phyloP scores from a whole-genome alignment of 2,888 invertebrate species.

The Tribolium freemani region DNA sequence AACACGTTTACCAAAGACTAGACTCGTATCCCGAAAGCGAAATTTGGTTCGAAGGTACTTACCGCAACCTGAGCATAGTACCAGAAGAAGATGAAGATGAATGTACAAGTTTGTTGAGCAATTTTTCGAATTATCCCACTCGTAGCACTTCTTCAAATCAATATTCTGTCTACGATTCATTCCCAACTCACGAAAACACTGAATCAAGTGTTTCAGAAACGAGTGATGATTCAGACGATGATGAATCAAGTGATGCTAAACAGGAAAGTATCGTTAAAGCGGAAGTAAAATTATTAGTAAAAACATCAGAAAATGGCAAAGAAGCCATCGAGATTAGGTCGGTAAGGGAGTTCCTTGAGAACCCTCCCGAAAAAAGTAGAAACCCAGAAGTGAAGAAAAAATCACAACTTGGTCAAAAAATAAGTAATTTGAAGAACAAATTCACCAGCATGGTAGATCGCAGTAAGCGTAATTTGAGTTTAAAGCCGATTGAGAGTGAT shows the following conservation, averaged over 20 bases:
- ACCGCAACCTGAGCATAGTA: constrained; percentile 66
- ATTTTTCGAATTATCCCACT: constrained; percentile 50
- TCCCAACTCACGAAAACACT: neutral
- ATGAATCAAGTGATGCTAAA: constrained; percentile 55
- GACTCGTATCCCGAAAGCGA: constrained; percentile 54
- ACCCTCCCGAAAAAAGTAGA: constrained; percentile 31
- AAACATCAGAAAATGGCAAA: constrained; percentile 68
- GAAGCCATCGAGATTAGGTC: constrained; percentile 70
- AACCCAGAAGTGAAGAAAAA: constrained; percentile 15
- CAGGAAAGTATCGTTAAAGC: constrained; percentile 65
- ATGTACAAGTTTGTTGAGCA: constrained; percentile 58
- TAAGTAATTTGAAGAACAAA: constrained; percentile 46
- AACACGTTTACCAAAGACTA: constrained; percentile 51
- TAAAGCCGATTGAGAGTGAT: constrained; percentile 21
- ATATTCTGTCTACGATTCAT: constrained; percentile 31
- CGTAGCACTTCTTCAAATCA: constrained; percentile 30
- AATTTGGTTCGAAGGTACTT: constrained; percentile 67
- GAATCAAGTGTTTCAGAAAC: constrained; percentile 16
- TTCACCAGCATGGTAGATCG: constrained; percentile 54
- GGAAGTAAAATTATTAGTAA: constrained; percentile 70
- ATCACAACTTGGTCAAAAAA: constrained; percentile 5
- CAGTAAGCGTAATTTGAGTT: constrained; percentile 41
- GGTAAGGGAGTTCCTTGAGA: constrained; percentile 63
- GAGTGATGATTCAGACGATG: constrained; percentile 30
- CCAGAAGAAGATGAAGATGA: constrained; percentile 67